phyloP scores from a whole-genome alignment of 2,888 invertebrate species.

The Plutella xylostella region DNA sequence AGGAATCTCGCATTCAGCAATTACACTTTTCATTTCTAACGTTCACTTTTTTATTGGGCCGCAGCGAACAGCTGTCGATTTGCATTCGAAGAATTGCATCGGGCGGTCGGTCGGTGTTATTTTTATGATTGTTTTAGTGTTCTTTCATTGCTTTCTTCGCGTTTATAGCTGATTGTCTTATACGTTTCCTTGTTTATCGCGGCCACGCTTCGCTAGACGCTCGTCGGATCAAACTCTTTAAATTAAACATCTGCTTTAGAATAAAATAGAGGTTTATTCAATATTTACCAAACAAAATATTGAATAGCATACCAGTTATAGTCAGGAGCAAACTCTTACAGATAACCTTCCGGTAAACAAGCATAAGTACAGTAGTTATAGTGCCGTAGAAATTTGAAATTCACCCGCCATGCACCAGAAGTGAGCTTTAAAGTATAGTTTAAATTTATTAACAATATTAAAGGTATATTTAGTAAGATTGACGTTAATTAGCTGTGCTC shows the following conservation, averaged over 20 bases:
- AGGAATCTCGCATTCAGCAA: slow-evolving; percentile 28
- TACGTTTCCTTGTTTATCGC: not conserved
- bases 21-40: slow-evolving; percentile 29
- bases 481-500: slow-evolving; percentile 38
- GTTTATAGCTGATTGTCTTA: not conserved
- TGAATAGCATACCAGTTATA: no score
- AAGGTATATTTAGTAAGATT: no score
- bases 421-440: no score
- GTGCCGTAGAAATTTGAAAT: not conserved
- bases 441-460: no score
- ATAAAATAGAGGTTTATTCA: no score
- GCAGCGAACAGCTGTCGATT: slow-evolving; percentile 1
- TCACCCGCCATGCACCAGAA: not conserved
- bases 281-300: no score
- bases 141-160: not conserved
- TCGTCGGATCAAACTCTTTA: no score
- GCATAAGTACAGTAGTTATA: no score
- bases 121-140: not conserved
- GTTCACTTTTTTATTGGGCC: not conserved
- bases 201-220: no score
- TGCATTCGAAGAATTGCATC: not conserved
- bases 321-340: no score
- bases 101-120: slow-evolving; percentile 1
- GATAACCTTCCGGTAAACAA: no score
- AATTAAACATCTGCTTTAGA: no score